These are phyloP conservation scores for Oreochromis grahami DNA, from an alignment of 2,797 vertebrate genomes.

Conservation along the genomic window DNA sequence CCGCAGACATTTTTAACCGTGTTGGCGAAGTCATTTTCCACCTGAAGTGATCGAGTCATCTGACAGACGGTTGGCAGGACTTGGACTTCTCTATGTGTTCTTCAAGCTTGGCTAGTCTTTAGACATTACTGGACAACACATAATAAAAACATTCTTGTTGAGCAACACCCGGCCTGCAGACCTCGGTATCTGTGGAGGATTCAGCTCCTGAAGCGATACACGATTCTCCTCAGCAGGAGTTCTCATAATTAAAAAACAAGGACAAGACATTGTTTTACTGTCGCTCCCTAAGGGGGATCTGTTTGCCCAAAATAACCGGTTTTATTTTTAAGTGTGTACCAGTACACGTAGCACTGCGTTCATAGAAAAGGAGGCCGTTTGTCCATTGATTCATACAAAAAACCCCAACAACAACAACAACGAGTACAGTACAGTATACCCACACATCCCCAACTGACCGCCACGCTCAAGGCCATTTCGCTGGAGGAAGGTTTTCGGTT, in stretches of 20 bases:
- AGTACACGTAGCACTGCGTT: background rate
- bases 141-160: background rate
- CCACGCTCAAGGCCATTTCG: background rate
- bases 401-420: background rate
- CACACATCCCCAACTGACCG: background rate
- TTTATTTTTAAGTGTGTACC: background rate
- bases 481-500: background rate
- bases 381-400: background rate
- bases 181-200: background rate
- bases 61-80: background rate
- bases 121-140: background rate
- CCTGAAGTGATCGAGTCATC: background rate
- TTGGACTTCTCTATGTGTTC: background rate
- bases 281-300: background rate
- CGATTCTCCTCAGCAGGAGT: background rate
- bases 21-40: background rate
- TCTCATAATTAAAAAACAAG: background rate
- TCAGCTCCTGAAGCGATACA: background rate
- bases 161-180: background rate
- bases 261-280: background rate
- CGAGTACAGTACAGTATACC: no score
- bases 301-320: background rate
- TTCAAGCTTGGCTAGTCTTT: background rate
- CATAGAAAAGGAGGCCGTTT: background rate
- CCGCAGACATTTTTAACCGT: background rate